Conservation (phyloP, 2,113 vertebrate genomes). For the Anser cygnoides region DNA sequence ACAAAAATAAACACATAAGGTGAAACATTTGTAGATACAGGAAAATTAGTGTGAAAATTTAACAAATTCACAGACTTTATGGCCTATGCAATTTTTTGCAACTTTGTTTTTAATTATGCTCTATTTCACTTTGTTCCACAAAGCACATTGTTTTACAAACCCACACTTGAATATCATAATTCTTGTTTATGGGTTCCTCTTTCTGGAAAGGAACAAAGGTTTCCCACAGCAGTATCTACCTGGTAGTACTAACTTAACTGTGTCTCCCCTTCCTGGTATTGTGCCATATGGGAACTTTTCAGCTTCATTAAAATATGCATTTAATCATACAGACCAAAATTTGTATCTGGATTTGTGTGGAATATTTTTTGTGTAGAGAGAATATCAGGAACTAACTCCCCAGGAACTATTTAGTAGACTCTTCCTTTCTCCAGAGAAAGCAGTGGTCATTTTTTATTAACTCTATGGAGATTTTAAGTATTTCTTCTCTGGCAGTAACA, state of each 20-base stretch:
- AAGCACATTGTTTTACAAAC: accelerated
- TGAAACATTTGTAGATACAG: neutral
- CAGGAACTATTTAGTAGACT: neutral
- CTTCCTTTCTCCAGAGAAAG: neutral
- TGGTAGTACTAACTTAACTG: neutral
- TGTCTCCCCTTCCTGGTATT: neutral
- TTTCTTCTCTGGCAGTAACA: neutral
- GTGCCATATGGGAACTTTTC: neutral
- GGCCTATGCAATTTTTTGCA: neutral
- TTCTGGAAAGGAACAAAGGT: neutral
- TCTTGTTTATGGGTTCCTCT: neutral
- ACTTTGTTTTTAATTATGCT: neutral
- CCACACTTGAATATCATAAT: neutral
- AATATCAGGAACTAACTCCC: neutral
- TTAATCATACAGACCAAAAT: neutral
- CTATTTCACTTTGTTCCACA: neutral
- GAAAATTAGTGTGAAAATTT: neutral
- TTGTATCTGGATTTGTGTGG: neutral
- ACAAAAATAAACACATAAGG: neutral
- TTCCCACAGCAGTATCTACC: neutral
- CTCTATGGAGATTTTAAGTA: neutral
- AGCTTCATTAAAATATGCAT: neutral
- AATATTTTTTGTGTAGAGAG: neutral
- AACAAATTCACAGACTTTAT: neutral
- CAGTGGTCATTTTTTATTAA: neutral